Evolutionary conservation across 2,888 invertebrate genomes (phyloP), one percentile per base, ranked within the genome.

Genomic region (Hipparchia semele): DNA sequence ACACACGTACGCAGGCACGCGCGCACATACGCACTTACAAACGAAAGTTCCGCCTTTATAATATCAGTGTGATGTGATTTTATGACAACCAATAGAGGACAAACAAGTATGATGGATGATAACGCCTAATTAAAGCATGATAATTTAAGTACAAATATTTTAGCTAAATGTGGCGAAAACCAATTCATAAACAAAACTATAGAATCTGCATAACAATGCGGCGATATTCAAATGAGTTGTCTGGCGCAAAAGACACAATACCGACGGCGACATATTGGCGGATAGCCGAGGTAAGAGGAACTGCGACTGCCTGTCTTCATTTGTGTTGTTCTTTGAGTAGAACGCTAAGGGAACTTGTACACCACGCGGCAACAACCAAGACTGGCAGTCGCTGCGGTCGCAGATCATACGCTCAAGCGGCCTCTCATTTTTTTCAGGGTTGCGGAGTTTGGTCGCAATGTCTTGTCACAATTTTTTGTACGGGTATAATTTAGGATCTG

Each of bases 241-340:
- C 46, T 49, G 49, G 58, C 46, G 49, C 8, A 49, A 51, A 59
- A 12, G 46, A 3, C 23, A 59, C 49, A 51, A 68, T 68, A 51
- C 12, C 46, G 46, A 49, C 64, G 65, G 59, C 49, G 68, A 68
- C 68, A 51, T 68, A 68, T 68, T 68, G 68, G 58, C 68, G 49
- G 68, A 68, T 60, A 59, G 59, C 13, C 51, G 49, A 58, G 59
- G 49, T 10, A 7, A 58, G 46, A 49, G 46, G 2, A 46, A 59
- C 7, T 68, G 59, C 33, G 51, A n/a, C 59, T 13, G 59, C n/a
- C 49, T 33, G 53, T 65, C 53, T 53, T 64, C 49, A 33, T 59
- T 59, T 68, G 9, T 51, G 10, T 59, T 7, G 39, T 67, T 67
- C 9, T 67, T 56, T n/a, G 56, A 12, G 7, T 58, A 58, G 58